Evolutionary conservation across 2,797 vertebrate species (phyloP).

Genomic region (Falco novaeseelandiae): DNA sequence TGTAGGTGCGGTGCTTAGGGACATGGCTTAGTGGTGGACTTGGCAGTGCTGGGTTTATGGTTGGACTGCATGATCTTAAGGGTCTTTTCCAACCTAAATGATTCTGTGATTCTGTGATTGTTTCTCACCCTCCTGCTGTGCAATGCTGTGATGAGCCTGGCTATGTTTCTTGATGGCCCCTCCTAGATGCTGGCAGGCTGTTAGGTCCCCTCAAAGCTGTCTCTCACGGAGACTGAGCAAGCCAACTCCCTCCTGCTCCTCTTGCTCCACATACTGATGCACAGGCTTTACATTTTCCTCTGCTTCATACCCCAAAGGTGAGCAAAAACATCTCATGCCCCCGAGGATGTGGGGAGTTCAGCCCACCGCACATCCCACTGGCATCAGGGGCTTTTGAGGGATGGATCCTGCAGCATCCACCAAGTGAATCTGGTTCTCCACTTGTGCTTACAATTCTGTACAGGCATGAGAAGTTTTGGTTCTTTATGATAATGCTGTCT

Average conservation of each 20-base stretch:
- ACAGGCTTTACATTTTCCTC: background rate
- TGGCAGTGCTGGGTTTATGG: background rate
- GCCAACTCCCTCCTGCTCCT: background rate
- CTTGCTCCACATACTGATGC: background rate
- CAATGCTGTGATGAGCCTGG: background rate
- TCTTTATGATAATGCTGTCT: background rate
- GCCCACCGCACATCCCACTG: background rate
- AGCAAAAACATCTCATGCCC: background rate
- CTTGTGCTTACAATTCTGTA: background rate
- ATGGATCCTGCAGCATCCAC: background rate
- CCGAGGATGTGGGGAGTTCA: accelerated
- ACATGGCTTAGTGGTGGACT: background rate
- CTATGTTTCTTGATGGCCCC: background rate
- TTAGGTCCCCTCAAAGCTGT: background rate
- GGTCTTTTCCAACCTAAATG: background rate
- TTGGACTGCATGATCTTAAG: background rate
- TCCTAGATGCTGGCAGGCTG: background rate
- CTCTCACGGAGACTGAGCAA: background rate
- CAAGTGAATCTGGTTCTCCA: background rate
- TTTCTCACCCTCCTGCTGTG: background rate
- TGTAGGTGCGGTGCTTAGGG: background rate
- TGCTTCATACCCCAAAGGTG: background rate
- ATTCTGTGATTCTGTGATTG: background rate
- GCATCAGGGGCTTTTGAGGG: background rate
- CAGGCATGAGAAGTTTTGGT: background rate